Evolutionary conservation across 2,113 vertebrate genomes (phyloP).

Genomic region (Pyxicephalus adspersus): DNA sequence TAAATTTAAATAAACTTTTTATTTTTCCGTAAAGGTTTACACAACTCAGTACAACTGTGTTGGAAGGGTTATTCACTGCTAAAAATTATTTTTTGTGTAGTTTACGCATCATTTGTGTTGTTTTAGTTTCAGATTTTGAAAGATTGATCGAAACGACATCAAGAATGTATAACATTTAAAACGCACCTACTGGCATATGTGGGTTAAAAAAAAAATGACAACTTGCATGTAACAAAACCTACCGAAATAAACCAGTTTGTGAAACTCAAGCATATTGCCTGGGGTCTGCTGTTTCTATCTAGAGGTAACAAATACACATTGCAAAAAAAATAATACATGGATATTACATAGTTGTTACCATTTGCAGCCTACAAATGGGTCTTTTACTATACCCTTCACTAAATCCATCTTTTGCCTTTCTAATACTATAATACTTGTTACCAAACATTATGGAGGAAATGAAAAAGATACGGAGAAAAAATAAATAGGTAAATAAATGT

Average conservation of each 20-base stretch:
- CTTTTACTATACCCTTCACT: background rate
- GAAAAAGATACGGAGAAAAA: no score
- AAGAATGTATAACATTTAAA: background rate
- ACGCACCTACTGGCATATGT: background rate
- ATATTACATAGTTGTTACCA: background rate
- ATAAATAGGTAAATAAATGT: no score
- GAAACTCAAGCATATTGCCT: slow-evolving; percentile 21
- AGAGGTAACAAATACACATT: slow-evolving; percentile 39
- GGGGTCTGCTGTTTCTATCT: slow-evolving; percentile 27
- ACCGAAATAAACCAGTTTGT: slow-evolving; percentile 19
- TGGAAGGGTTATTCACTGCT: no score
- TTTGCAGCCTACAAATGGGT: slow-evolving; percentile 20
- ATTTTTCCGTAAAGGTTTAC: background rate
- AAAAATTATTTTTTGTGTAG: background rate
- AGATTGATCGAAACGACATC: background rate
- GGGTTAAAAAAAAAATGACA: slow-evolving; percentile 18
- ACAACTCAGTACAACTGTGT: background rate
- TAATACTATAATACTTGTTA: background rate
- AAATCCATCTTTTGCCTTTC: background rate
- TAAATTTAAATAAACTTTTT: background rate
- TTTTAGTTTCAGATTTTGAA: background rate
- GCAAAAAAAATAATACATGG: slow-evolving; percentile 29
- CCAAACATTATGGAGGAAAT: background rate
- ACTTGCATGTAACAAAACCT: background rate
- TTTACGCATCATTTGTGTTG: background rate